These are phyloP conservation scores for human DNA, from an alignment of 2,113 vertebrate genomes.

Conservation along the genomic window GRCh38 chr6:43952501-43953000, in stretches of 20 bases:
- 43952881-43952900: too few relatives aligned
- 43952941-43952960: neutral
- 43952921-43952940: neutral
- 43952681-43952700: neutral
- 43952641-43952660: neutral
- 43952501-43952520: neutral
- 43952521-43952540: neutral
- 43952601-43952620: neutral
- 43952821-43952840: neutral
- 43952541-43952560: neutral
- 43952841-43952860: neutral
- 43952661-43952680: neutral
- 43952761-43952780: neutral
- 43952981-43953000: neutral
- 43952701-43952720: neutral
- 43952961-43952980: neutral
- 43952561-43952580: neutral
- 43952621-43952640: neutral
- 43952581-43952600: neutral
- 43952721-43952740: neutral
- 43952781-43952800: neutral
- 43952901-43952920: neutral
- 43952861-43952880: conserved; percentile 14
- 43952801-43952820: too few relatives aligned
- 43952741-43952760: neutral